A percentile compares a stretch with the other conserved stretches of the same genome.
These are phyloP conservation scores for Urosaurus nigricauda DNA, from an alignment of 2,797 vertebrate species.

Conservation along the genomic window DNA sequence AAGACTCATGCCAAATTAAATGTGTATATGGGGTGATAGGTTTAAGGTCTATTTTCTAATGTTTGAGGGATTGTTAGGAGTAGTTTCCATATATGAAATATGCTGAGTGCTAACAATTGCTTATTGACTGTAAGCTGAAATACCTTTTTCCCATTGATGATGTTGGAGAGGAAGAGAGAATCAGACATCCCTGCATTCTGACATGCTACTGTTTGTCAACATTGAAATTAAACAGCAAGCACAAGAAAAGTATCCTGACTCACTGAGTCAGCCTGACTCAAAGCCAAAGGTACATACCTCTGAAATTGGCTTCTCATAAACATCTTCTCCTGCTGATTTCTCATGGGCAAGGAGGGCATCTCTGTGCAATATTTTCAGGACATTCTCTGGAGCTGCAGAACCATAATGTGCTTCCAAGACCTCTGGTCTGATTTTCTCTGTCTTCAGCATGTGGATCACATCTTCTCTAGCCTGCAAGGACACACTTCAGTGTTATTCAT, in stretches of 20 bases:
- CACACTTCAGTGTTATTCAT: constrained; percentile 66
- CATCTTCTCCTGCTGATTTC: constrained; percentile 81
- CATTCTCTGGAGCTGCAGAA: constrained; percentile 82
- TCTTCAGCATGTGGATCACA: constrained; percentile 92
- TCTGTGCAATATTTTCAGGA: constrained; percentile 91
- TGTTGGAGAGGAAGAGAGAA: not conserved
- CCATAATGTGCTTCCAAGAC: constrained; percentile 93
- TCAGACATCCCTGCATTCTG: not conserved
- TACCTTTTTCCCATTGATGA: not conserved
- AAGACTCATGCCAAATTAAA: not conserved
- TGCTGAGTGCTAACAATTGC: not conserved
- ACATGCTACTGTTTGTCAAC: not conserved
- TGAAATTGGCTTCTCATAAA: constrained; percentile 93
- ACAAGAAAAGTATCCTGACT: not conserved
- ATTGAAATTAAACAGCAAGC: not conserved
- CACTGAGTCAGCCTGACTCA: not conserved
- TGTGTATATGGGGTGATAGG: not conserved
- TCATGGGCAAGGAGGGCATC: constrained; percentile 83
- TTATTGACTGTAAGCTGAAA: not conserved
- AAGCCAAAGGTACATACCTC: constrained; percentile 84
- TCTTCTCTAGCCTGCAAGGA: constrained; percentile 92
- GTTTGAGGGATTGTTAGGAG: not conserved
- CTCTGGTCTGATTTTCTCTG: constrained; percentile 87
- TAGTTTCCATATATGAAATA: not conserved
- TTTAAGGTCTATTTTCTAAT: not conserved